phyloP scores from a whole-genome alignment of 2,797 vertebrate species.

The Pelochelys cantorii region DNA sequence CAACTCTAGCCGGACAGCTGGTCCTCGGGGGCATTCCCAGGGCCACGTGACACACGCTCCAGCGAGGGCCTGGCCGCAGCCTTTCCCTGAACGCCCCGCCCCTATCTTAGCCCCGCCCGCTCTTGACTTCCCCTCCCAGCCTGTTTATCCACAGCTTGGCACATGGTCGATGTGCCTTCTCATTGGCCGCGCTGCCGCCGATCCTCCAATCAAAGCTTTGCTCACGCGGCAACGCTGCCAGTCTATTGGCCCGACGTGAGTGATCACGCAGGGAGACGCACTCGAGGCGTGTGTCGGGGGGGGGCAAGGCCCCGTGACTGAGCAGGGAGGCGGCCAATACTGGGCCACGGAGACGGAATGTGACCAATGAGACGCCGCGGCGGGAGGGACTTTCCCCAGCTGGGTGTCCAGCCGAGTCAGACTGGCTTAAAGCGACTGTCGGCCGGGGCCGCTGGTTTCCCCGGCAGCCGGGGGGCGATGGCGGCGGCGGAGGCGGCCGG shows the following conservation, averaged over 20 bases:
- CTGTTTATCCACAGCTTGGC: slow-evolving; percentile 78
- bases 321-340: slow-evolving; percentile 46
- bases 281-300: not conserved
- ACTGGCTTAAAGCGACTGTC: slow-evolving; percentile 71
- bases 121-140: not conserved
- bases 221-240: slow-evolving; percentile 64
- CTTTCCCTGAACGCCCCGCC: no score
- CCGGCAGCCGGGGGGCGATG: slow-evolving; percentile 6
- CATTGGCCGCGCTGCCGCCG: slow-evolving; percentile 64
- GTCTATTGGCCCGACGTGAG: slow-evolving; percentile 18
- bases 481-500: slow-evolving; percentile 47
- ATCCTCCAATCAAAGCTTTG: slow-evolving; percentile 66
- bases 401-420: slow-evolving; percentile 24
- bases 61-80: no score
- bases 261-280: slow-evolving; percentile 73
- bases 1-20: not conserved
- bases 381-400: slow-evolving; percentile 43
- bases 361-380: slow-evolving; percentile 23
- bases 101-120: not conserved
- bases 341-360: not conserved
- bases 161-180: slow-evolving; percentile 66
- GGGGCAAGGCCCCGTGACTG: not conserved
- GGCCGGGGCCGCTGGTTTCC: not conserved
- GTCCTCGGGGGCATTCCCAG: no score
- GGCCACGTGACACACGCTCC: no score